Percentiles rank a stretch among this genome's conserved stretches.
These are phyloP conservation scores for Heteropelma amictum DNA, from an alignment of 2,888 invertebrate genomes.

Conservation along the genomic window DNA sequence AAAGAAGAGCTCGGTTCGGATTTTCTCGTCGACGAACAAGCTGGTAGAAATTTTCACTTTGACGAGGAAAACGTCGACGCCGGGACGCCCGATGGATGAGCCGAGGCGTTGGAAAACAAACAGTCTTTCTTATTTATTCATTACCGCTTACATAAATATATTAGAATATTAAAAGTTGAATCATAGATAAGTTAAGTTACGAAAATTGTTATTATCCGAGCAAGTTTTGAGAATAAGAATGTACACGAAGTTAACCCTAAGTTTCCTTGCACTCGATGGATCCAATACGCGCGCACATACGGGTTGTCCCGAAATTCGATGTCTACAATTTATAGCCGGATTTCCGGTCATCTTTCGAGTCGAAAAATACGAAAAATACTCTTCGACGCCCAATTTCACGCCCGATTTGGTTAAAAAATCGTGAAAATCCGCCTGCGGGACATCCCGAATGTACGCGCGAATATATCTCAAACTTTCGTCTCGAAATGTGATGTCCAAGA, in stretches of 20 bases:
- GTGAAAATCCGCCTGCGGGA: too few species aligned
- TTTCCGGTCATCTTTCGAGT: too few species aligned
- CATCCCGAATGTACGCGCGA: background rate
- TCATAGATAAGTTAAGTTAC: slow-evolving; percentile 63
- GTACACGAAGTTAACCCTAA: slow-evolving; percentile 68
- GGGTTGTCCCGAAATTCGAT: background rate
- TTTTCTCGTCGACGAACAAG: too few species aligned
- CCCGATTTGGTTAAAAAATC: too few species aligned
- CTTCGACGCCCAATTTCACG: too few species aligned
- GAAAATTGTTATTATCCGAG: slow-evolving; percentile 57
- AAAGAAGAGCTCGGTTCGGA: too few species aligned
- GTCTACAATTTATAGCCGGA: too few species aligned
- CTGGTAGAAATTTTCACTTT: too few species aligned
- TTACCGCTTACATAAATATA: slow-evolving; percentile 71
- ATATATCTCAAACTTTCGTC: slow-evolving; percentile 9
- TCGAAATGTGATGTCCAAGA: slow-evolving; percentile 16
- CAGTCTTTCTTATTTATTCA: slow-evolving; percentile 69
- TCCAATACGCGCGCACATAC: slow-evolving; percentile 23
- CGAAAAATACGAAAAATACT: too few species aligned
- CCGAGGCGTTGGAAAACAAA: slow-evolving; percentile 63
- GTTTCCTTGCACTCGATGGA: slow-evolving; percentile 40
- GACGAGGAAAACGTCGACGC: slow-evolving; percentile 25
- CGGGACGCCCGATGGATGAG: slow-evolving; percentile 26
- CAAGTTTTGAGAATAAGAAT: slow-evolving; percentile 63
- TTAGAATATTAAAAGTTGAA: slow-evolving; percentile 68